Percentiles rank a stretch among this genome's conserved stretches.
These are phyloP conservation scores for Paragorgia papillata DNA, from an alignment of 92 coral and sea anemone genomes.

Conservation along the genomic window DNA sequence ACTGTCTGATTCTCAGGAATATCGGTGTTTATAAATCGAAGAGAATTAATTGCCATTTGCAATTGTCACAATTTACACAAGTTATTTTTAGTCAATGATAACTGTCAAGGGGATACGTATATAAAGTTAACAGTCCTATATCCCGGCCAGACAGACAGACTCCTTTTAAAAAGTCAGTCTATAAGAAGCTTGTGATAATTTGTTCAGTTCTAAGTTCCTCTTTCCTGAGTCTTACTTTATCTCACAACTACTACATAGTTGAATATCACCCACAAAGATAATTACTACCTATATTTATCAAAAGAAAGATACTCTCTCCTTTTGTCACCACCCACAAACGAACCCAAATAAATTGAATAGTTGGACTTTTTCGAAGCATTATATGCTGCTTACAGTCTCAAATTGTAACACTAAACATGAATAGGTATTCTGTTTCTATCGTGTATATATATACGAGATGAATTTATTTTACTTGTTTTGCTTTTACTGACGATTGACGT, in stretches of 20 bases:
- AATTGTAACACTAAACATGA: no score
- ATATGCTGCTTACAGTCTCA: no score
- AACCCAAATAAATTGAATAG: neutral
- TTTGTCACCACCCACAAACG: neutral
- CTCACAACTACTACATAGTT: neutral
- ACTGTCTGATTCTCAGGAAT: no score
- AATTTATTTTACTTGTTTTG: neutral
- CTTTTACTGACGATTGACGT: neutral
- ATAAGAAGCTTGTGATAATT: neutral
- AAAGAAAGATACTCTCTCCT: neutral
- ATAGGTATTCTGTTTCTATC: no score
- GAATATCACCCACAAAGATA: neutral
- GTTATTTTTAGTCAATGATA: slow-evolving; percentile 10
- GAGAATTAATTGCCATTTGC: no score
- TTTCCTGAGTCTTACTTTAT: neutral
- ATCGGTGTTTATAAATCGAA: no score
- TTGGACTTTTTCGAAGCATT: neutral
- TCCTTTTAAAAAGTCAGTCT: neutral
- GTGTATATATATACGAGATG: no score
- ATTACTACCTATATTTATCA: neutral
- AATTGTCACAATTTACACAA: neutral
- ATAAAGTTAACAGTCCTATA: no score
- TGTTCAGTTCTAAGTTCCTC: neutral
- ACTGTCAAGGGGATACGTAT: no score
- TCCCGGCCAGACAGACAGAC: slow-evolving; percentile 16